Evolutionary conservation across 1,140 invertebrate species (phyloP).

Genomic region (Euborellia annulipes): DNA sequence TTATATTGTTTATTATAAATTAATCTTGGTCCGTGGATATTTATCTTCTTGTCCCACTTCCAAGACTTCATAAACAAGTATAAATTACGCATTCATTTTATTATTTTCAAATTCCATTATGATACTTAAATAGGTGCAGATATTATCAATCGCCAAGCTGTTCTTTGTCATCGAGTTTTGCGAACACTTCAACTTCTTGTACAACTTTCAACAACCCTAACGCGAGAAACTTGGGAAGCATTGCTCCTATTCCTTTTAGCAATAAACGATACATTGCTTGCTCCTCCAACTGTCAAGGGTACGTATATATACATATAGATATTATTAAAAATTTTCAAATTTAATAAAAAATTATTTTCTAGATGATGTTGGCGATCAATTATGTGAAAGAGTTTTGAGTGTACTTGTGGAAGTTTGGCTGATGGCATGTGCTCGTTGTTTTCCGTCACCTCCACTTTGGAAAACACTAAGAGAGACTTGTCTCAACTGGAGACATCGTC

Average conservation of each 20-base stretch:
- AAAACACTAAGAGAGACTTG: conserved; percentile 88
- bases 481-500: conserved; percentile 80
- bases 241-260: conserved; percentile 78
- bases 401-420: conserved; percentile 94
- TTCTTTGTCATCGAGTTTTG: conserved; percentile 86
- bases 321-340: too few species aligned
- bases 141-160: conserved; percentile 82
- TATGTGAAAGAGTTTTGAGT: conserved; percentile 83
- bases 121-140: conserved; percentile 47
- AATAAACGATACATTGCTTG: conserved; percentile 80
- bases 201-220: conserved; percentile 59
- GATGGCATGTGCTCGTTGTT: conserved; percentile 74
- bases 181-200: conserved; percentile 75
- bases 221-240: conserved; percentile 80
- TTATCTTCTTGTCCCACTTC: conserved; percentile 4
- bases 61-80: background rate
- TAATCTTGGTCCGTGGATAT: too few species aligned
- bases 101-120: conserved; percentile 10
- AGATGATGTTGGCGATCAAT: conserved; percentile 86
- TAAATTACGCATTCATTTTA: conserved; percentile 6
- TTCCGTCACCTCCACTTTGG: conserved; percentile 88
- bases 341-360: conserved; percentile 7
- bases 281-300: conserved; percentile 77
- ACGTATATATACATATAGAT: conserved; percentile 6
- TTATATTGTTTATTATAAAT: conserved; percentile 7